Evolutionary conservation across 2,888 invertebrate species (phyloP), one percentile per base, ranked within the genome.

Genomic region (Agrotis ipsilon): DNA sequence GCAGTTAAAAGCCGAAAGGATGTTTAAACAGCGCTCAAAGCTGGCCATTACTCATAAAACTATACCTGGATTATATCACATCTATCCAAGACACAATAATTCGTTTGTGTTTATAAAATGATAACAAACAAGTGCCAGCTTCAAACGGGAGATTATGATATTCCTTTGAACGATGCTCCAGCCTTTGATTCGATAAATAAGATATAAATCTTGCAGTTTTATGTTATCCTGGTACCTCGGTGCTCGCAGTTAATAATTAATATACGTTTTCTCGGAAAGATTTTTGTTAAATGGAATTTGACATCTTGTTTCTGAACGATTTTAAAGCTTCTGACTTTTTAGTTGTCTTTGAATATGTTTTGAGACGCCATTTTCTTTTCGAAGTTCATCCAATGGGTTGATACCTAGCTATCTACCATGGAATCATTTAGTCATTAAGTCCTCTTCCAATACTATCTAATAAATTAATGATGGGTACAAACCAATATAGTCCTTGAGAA

Each of bases 101-200:
- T 81, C 67, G 62, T 70, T 68, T 72, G 39, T 78, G 83, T 83
- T 75, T 83, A 83, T 83, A 24, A 72, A 79, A 73, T 51, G 60
- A 63, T 85, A 83, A 85, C 83, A 83, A 85, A 83, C 83, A 83
- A 70, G 59, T 72, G 66, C 19, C 39, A 75, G 68, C 83, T 64
- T 76, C 70, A 80, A 74, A 75, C 62, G 60, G 27, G 11, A 59
- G 81, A 83, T 83, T 83, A 83, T 83, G 83, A 83, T 83, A 83
- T 83, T 85, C 86, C 83, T 85, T 85, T 85, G 78, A 83, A 78
- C 73, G 78, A 72, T 70, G 58, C 24, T 72, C 66, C 54, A 27
- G 82, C 72, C 82, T 79, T 78, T 79, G 78, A 82, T 78, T 78
- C 48, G 82, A 78, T 78, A 78, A 79, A 85, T 83, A 80, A 85